Base-by-base conservation (phyloP, 2,797 vertebrate species). In the Sorex maritimensis region DNA sequence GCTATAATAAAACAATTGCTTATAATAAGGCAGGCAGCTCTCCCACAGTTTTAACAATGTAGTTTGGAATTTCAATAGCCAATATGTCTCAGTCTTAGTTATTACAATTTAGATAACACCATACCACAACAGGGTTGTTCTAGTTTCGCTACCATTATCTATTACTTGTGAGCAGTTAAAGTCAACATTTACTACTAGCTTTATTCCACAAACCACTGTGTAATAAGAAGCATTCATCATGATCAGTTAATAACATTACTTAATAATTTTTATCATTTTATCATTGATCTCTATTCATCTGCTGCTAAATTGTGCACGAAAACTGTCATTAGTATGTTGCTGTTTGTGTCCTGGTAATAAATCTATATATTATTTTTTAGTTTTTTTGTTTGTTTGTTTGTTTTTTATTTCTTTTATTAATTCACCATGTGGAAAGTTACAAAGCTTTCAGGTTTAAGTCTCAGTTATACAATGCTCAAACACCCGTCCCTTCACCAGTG, bases 91-190 rank as follows among this genome's bases (percentile, higher is more conserved):
- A 28, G 69, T 90, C 91, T 93, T 23, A 87, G 13, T 86, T 83
- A 92, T 19, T 26, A 49, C 38, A 88, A 15, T 68, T 91, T 30
- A 46, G 10, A 79, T 88, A 87, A 83, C 34, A 34, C 24, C 84
- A 9, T 72, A 30, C 41, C 55, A 34, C 6, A 81, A 3, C 11
- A 91, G 28, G 5, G 81, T 15, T 5, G 52, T 65, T 90, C 6
- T 17, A 15, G 2, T 94, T 92, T 80, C 49, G 74, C 73, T 77
- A 77, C 6, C 15, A 34, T 6, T 10, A 1, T 77, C 52, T 52
- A 9, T 81, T 73, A 93, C 73, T 52, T 89, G 4, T 88, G 30
- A 84, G 23, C 79, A 81, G 46, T 92, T 46, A 63, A 87, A 77
- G 68, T 67, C 58, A 79, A 23, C 15, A 87, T 91, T 83, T 87